Evolutionary conservation across 2,888 invertebrate genomes (phyloP).

Genomic region (Polymixis flavicincta): DNA sequence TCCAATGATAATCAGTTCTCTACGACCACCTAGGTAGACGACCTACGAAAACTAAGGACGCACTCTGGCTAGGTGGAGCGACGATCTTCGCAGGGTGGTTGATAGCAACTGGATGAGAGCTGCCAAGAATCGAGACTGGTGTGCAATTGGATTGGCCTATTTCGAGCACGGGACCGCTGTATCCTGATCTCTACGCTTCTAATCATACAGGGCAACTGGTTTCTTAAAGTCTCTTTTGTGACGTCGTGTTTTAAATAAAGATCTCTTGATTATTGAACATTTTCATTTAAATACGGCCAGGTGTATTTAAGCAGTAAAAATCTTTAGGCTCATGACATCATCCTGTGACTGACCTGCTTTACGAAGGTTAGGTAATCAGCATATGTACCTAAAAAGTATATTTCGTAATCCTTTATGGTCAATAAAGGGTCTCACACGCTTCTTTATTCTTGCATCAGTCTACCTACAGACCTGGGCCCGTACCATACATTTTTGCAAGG

Average conservation of each 20-base stretch:
- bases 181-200: background rate
- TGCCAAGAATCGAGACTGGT: too few relatives aligned
- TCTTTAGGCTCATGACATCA: slow-evolving; percentile 39
- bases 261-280: background rate
- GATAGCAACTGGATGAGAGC: too few relatives aligned
- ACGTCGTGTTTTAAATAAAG: background rate
- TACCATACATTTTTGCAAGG: background rate
- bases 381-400: background rate
- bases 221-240: background rate
- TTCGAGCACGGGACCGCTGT: too few relatives aligned
- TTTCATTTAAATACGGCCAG: background rate
- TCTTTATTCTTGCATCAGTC: slow-evolving; percentile 5
- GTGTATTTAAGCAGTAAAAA: background rate
- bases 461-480: background rate
- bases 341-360: slow-evolving; percentile 32
- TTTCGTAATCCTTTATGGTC: slow-evolving; percentile 4
- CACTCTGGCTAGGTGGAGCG: too few relatives aligned
- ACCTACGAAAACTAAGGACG: too few relatives aligned
- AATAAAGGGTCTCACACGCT: background rate
- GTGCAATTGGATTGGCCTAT: too few relatives aligned
- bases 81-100: too few relatives aligned
- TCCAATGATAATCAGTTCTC: too few relatives aligned
- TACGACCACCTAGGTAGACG: too few relatives aligned
- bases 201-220: background rate
- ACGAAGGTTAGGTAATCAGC: slow-evolving; percentile 32